phyloP scores from a whole-genome alignment of 2,888 invertebrate genomes.

The Scotopteryx bipunctaria region DNA sequence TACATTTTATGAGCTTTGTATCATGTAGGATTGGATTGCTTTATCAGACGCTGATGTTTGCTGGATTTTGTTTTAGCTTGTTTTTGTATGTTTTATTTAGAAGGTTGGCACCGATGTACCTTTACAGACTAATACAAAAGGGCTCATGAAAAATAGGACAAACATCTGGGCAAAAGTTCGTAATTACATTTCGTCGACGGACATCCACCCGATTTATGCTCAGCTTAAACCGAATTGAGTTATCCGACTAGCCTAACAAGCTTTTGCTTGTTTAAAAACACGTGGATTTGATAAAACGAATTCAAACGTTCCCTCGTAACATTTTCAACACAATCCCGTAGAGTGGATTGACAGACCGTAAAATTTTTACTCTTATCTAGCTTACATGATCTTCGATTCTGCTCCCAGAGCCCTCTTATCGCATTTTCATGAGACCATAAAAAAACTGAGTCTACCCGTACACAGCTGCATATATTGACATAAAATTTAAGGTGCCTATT shows the following conservation, averaged over 20 bases:
- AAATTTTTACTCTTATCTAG: slow-evolving; percentile 34
- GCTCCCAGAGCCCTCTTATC: slow-evolving; percentile 37
- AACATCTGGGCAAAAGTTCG: slow-evolving; percentile 30
- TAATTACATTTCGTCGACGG: slow-evolving; percentile 39
- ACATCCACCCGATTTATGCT: slow-evolving; percentile 46
- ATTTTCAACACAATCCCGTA: slow-evolving; percentile 13
- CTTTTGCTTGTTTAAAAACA: slow-evolving; percentile 32
- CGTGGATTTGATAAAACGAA: slow-evolving; percentile 6
- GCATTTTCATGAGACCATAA: slow-evolving; percentile 50
- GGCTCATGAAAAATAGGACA: slow-evolving; percentile 11
- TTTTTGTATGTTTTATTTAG: not conserved
- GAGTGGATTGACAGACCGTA: slow-evolving; percentile 29
- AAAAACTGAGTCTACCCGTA: slow-evolving; percentile 45
- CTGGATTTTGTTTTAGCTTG: slow-evolving; percentile 5
- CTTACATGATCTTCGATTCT: slow-evolving; percentile 35
- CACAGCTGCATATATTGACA: slow-evolving; percentile 63
- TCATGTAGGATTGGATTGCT: slow-evolving; percentile 22
- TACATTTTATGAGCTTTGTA: slow-evolving; percentile 37
- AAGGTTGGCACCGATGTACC: slow-evolving; percentile 6
- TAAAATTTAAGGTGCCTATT: slow-evolving; percentile 67
- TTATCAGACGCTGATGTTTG: slow-evolving; percentile 18
- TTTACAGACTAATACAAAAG: slow-evolving; percentile 14
- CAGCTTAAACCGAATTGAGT: slow-evolving; percentile 50
- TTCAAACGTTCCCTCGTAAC: slow-evolving; percentile 2
- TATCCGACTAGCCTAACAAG: slow-evolving; percentile 43